Conservation (phyloP, 2,797 vertebrate species). For the Leptodactylus fallax region DNA sequence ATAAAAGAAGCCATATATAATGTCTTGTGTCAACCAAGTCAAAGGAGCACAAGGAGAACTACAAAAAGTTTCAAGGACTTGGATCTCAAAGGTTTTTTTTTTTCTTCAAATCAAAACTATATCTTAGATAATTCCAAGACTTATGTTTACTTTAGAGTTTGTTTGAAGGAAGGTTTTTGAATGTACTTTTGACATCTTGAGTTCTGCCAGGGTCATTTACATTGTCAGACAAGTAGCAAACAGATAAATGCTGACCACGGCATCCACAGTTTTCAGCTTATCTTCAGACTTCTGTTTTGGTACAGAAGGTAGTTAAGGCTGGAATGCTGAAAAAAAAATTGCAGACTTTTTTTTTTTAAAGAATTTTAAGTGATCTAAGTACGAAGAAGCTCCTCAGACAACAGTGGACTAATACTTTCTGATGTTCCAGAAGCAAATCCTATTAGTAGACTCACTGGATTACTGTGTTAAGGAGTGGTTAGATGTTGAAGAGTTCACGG, state of each 20-base stretch:
- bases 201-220: not conserved
- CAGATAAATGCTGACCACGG: not conserved
- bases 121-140: not conserved
- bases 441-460: constrained; percentile 25
- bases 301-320: not conserved
- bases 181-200: not conserved
- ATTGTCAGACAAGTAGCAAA: not conserved
- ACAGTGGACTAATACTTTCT: constrained; percentile 12
- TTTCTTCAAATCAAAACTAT: not conserved
- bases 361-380: constrained; percentile 13
- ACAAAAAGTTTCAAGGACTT: not conserved
- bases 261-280: not conserved
- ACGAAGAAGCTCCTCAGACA: not conserved
- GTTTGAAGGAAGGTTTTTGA: not conserved
- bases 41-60: not conserved
- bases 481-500: not conserved
- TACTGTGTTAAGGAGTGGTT: constrained; percentile 17
- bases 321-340: not conserved
- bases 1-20: not conserved
- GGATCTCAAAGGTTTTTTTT: not conserved
- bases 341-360: not conserved
- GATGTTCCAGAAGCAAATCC: constrained; percentile 30
- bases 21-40: not conserved
- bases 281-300: not conserved
- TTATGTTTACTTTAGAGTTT: not conserved